Percentiles rank a stretch among this genome's conserved stretches.
phyloP scores from a whole-genome alignment of 1,140 invertebrate species.

The Hylaeus anthracinus region DNA sequence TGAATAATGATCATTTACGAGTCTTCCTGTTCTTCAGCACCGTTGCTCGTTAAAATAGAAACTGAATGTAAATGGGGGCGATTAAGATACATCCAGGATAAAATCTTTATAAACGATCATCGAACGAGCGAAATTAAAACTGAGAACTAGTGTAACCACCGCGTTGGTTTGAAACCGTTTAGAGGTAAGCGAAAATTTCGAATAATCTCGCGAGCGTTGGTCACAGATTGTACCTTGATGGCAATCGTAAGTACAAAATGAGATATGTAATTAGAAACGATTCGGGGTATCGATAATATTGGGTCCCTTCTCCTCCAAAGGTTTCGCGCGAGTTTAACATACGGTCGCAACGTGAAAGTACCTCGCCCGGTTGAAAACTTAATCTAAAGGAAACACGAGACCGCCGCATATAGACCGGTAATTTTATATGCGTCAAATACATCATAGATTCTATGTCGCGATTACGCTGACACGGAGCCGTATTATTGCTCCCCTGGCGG shows the following conservation, averaged over 20 bases:
- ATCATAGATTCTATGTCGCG: constrained; percentile 39
- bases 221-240: too few species aligned
- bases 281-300: neutral
- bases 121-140: neutral
- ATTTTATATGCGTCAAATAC: constrained; percentile 47
- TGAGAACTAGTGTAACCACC: too few species aligned
- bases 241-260: neutral
- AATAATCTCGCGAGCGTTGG: too few species aligned
- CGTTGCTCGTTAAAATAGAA: too few species aligned
- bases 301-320: neutral
- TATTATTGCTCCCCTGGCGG: constrained; percentile 32
- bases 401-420: constrained; percentile 40
- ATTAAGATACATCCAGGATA: too few species aligned
- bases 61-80: too few species aligned
- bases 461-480: constrained; percentile 43
- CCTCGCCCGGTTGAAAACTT: constrained; percentile 41
- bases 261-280: neutral
- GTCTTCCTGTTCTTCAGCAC: neutral
- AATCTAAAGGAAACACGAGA: constrained; percentile 52
- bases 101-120: neutral
- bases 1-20: neutral
- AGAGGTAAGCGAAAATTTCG: too few species aligned
- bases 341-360: constrained; percentile 36
- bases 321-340: constrained; percentile 25
- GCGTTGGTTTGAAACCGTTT: too few species aligned